Conservation (phyloP, 2,113 vertebrate species). For the Bettongia penicillata region DNA sequence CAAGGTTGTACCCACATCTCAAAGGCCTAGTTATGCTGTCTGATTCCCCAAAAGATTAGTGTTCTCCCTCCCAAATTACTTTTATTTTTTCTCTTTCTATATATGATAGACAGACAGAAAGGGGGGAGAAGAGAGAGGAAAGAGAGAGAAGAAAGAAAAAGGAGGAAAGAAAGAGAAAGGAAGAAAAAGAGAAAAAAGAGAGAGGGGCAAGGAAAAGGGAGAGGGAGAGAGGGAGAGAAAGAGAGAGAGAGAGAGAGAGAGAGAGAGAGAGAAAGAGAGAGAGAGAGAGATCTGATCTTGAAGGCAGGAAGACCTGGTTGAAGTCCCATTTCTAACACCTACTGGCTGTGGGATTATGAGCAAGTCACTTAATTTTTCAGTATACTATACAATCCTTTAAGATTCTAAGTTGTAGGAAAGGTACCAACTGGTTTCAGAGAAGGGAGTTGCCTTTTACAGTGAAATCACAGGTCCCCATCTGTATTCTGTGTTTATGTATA, state of each 20-base stretch:
- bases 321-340: background rate
- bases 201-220: background rate
- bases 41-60: background rate
- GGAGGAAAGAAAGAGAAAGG: background rate
- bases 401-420: background rate
- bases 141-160: background rate
- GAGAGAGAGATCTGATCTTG: background rate
- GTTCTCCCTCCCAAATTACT: background rate
- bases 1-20: background rate
- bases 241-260: background rate
- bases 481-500: background rate
- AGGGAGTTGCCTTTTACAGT: background rate
- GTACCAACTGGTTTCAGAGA: background rate
- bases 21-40: background rate
- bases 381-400: background rate
- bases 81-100: background rate
- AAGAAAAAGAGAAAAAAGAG: background rate
- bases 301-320: background rate
- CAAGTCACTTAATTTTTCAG: background rate
- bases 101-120: background rate
- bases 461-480: background rate
- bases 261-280: background rate
- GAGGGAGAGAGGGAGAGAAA: no score
- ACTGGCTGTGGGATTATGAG: background rate
- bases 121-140: no score